A percentile compares a stretch with the other conserved stretches of the same genome.
These are phyloP conservation scores for Zenarchopterus dispar DNA, from an alignment of 2,797 vertebrate genomes.

Conservation along the genomic window DNA sequence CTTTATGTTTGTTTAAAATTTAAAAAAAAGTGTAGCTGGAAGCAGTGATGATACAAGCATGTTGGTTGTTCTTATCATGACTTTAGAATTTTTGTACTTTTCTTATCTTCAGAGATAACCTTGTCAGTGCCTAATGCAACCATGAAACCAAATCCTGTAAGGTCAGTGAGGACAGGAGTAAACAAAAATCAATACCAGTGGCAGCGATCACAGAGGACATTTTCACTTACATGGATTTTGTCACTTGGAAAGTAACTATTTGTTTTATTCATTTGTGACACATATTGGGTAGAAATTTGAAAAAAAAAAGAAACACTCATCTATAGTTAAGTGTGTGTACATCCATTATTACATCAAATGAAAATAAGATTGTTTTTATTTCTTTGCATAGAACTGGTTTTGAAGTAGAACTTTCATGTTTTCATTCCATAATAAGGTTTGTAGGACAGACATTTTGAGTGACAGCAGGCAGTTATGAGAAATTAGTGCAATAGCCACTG, in stretches of 20 bases:
- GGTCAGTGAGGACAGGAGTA: slow-evolving; percentile 49
- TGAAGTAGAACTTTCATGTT: slow-evolving; percentile 6
- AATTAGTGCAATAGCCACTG: slow-evolving; percentile 68
- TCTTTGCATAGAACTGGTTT: slow-evolving; percentile 1
- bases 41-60: neutral
- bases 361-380: neutral
- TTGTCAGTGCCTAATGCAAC: slow-evolving; percentile 32
- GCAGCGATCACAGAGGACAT: slow-evolving; percentile 47
- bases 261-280: slow-evolving; percentile 7
- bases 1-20: neutral
- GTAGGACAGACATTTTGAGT: slow-evolving; percentile 61
- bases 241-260: slow-evolving; percentile 41
- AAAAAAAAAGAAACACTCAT: neutral
- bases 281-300: neutral
- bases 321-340: neutral
- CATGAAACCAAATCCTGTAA: slow-evolving; percentile 52
- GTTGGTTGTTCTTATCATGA: slow-evolving; percentile 10
- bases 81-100: slow-evolving; percentile 30
- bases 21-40: neutral
- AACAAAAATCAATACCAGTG: slow-evolving; percentile 49
- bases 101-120: slow-evolving; percentile 38
- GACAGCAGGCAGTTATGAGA: slow-evolving; percentile 61
- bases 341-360: neutral
- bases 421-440: slow-evolving; percentile 60
- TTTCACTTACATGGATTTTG: slow-evolving; percentile 42